These are phyloP conservation scores for Toxotes lorentzi DNA, from an alignment of 2,797 vertebrate species.

Conservation along the genomic window DNA sequence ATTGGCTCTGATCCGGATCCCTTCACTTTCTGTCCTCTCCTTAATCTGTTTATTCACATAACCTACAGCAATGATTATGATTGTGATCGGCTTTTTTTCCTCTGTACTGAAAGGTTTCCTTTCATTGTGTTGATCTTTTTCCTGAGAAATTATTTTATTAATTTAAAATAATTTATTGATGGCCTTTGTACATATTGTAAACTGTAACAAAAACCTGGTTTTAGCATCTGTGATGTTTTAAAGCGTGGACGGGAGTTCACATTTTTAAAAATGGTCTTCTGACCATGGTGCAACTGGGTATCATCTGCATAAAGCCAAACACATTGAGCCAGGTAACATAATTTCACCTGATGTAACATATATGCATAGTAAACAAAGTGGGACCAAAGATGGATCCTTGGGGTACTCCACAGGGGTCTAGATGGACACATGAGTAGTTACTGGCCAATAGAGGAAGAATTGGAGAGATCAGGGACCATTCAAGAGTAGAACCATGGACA, in stretches of 20 bases:
- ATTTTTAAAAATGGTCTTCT: not conserved
- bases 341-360: not conserved
- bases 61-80: not conserved
- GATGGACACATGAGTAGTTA: not conserved
- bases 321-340: not conserved
- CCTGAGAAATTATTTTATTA: not conserved
- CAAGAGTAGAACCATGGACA: not conserved
- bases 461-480: not conserved
- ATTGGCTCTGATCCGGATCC: not conserved
- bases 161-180: not conserved
- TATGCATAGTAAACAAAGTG: not conserved
- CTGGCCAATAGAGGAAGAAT: not conserved
- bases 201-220: constrained; percentile 3
- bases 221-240: not conserved
- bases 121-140: not conserved
- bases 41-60: not conserved
- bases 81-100: not conserved
- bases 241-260: no score
- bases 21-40: not conserved
- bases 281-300: not conserved
- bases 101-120: not conserved
- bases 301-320: not conserved
- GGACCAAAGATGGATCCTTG: not conserved
- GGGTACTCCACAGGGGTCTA: not conserved
- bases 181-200: not conserved